phyloP scores from a whole-genome alignment of 37 sponge, comb jelly and placozoan species.

The Hormiphora californensis region DNA sequence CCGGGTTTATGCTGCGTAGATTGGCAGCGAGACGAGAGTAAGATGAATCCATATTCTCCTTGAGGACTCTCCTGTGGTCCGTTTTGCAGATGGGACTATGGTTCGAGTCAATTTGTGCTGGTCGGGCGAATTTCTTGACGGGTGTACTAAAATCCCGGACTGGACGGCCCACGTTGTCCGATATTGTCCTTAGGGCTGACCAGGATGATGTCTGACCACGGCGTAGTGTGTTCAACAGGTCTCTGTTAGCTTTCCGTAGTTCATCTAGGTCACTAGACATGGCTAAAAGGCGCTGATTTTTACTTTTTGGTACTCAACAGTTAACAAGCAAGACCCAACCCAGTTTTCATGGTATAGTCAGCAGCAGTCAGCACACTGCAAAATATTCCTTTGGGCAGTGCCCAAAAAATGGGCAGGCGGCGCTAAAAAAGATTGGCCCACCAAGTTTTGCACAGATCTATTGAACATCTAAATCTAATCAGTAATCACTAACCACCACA shows the following conservation, averaged over 20 bases:
- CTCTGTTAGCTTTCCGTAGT: slow-evolving; percentile 8
- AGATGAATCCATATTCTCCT: slow-evolving; percentile 17
- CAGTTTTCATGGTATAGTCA: too few relatives aligned
- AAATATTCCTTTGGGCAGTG: too few relatives aligned
- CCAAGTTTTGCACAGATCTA: too few relatives aligned
- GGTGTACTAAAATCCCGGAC: slow-evolving; percentile 18
- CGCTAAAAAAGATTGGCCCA: too few relatives aligned
- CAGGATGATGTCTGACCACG: slow-evolving; percentile 7
- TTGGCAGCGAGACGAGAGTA: slow-evolving; percentile 43
- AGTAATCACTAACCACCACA: too few relatives aligned
- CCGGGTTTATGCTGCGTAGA: slow-evolving; percentile 1
- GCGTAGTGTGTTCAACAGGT: slow-evolving; percentile 12
- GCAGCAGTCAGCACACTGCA: too few relatives aligned
- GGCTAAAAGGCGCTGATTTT: too few relatives aligned
- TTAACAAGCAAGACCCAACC: too few relatives aligned
- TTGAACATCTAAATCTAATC: too few relatives aligned
- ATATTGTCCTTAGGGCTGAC: not conserved
- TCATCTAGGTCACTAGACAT: too few relatives aligned
- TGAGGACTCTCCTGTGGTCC: slow-evolving; percentile 1
- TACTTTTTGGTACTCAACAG: too few relatives aligned
- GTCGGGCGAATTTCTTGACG: not conserved
- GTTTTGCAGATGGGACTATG: slow-evolving; percentile 29
- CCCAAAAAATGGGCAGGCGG: too few relatives aligned
- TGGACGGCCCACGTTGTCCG: not conserved
- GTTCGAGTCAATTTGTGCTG: not conserved